Evolutionary conservation across 23 tunicate species (phyloP).

Genomic region (Phallusia fumigata): DNA sequence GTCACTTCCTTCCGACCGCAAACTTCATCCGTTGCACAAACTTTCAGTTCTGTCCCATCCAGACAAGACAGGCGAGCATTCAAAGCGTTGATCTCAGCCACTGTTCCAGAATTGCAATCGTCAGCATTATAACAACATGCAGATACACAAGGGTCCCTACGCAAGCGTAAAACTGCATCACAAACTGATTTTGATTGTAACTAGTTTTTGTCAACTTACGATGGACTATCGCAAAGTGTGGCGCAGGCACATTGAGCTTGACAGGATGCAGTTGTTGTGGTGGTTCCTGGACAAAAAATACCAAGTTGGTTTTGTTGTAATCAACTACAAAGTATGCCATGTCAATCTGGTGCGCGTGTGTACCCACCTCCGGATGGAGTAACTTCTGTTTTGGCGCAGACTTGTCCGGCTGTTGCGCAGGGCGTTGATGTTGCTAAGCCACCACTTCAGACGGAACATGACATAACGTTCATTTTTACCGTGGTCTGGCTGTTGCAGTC

Average conservation of each 20-base stretch:
- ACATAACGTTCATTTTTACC: neutral
- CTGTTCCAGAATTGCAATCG: neutral
- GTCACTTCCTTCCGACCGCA: slow-evolving; percentile 9
- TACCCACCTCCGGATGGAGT: neutral
- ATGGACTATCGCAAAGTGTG: neutral
- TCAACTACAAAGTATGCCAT: too few species aligned
- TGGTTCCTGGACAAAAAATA: too few species aligned
- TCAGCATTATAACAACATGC: too few species aligned
- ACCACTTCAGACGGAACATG: neutral
- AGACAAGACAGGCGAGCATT: neutral
- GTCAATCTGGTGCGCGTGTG: too few species aligned
- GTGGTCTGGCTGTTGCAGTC: neutral
- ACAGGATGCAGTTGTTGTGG: neutral
- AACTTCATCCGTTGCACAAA: neutral
- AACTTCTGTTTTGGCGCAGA: neutral
- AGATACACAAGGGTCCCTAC: too few species aligned
- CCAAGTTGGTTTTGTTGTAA: too few species aligned
- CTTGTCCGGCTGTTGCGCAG: neutral
- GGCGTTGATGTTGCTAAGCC: neutral
- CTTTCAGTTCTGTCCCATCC: neutral
- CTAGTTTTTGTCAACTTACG: too few species aligned
- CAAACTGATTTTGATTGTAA: too few species aligned
- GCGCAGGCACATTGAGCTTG: neutral
- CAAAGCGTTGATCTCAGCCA: neutral
- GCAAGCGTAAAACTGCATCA: too few species aligned